phyloP scores from a whole-genome alignment of 37 sponge, comb jelly and placozoan genomes.

The Tethya wilhelma region DNA sequence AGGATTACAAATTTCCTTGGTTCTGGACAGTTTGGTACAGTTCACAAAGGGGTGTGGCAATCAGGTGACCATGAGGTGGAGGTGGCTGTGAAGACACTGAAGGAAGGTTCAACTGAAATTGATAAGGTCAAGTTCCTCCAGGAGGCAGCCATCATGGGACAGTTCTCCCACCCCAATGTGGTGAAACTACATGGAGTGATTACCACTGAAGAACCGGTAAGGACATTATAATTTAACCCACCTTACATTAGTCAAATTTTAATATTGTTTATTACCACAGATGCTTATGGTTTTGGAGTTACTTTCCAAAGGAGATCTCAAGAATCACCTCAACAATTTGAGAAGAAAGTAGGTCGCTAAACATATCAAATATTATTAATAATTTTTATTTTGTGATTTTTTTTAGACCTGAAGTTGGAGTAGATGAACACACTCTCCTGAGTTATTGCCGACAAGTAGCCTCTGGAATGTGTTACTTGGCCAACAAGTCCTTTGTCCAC shows the following conservation, averaged over 20 bases:
- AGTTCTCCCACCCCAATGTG: slow-evolving; percentile 10
- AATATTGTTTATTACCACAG: neutral
- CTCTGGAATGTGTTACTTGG: slow-evolving; percentile 2
- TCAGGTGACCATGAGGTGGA: slow-evolving; percentile 4
- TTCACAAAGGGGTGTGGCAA: slow-evolving; percentile 22
- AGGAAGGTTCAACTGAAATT: slow-evolving; percentile 15
- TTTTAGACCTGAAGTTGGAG: too few species aligned
- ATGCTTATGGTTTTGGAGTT: neutral
- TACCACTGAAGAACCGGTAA: slow-evolving; percentile 11
- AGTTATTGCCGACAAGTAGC: slow-evolving; percentile 17
- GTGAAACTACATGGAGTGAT: slow-evolving; percentile 10
- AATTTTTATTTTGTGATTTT: too few species aligned
- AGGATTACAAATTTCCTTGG: slow-evolving; percentile 12
- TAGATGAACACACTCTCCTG: slow-evolving; percentile 17
- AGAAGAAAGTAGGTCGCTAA: neutral
- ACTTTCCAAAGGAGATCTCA: neutral
- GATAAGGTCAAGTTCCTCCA: slow-evolving; percentile 24
- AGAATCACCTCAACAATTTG: neutral
- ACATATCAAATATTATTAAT: too few species aligned
- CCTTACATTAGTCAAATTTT: neutral
- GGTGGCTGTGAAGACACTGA: slow-evolving; percentile 46
- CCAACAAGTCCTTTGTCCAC: slow-evolving; percentile 20
- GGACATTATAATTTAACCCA: neutral
- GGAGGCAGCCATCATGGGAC: slow-evolving; percentile 25
- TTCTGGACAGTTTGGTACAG: slow-evolving; percentile 27